A percentile compares a stretch with the other conserved stretches of the same genome.
phyloP scores from a whole-genome alignment of 1,140 invertebrate species.

The Drosophila bifasciata region DNA sequence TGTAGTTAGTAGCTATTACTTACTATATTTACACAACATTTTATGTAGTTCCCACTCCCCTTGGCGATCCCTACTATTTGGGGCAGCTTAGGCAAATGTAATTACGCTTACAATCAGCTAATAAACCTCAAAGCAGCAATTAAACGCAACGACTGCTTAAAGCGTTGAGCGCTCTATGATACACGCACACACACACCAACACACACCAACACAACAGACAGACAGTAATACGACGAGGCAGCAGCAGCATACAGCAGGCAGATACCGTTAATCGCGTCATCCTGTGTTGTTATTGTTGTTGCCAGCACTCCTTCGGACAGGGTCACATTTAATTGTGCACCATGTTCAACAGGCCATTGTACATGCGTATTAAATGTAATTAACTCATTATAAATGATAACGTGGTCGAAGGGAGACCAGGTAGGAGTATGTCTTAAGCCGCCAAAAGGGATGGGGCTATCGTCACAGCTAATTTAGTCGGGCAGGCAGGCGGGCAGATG shows the following conservation, averaged over 20 bases:
- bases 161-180: constrained; percentile 38
- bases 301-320: constrained; percentile 44
- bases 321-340: constrained; percentile 77
- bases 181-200: not conserved
- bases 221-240: not conserved
- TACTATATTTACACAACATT: too few species aligned
- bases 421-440: constrained; percentile 6
- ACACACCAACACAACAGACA: constrained; percentile 8
- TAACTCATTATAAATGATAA: constrained; percentile 83
- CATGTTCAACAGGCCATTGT: constrained; percentile 79
- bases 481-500: too few species aligned
- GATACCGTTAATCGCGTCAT: constrained; percentile 30
- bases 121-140: constrained; percentile 62
- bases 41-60: too few species aligned
- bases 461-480: constrained; percentile 73
- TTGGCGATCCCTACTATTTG: constrained; percentile 12
- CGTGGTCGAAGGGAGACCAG: constrained; percentile 43
- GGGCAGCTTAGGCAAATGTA: constrained; percentile 27
- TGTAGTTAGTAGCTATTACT: too few species aligned
- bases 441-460: constrained; percentile 11
- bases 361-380: constrained; percentile 82
- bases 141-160: constrained; percentile 65
- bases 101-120: constrained; percentile 45
- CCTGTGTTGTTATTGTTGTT: constrained; percentile 47
- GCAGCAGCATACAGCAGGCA: too few species aligned